phyloP scores from a whole-genome alignment of 2,113 vertebrate genomes.

The Grammomys dolichurus region DNA sequence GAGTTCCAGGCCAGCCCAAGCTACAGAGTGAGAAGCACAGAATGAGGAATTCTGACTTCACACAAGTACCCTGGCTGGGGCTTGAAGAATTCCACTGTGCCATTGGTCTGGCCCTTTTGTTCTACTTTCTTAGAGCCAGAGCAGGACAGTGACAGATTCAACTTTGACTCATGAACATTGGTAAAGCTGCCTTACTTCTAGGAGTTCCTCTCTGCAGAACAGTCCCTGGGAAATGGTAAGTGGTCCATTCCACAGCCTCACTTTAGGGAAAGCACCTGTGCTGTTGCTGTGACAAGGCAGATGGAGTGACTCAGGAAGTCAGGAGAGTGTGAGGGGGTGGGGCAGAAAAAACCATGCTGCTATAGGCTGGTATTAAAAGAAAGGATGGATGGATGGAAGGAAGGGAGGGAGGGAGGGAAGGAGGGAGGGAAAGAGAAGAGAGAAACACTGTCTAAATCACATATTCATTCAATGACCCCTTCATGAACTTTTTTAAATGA shows the following conservation, averaged over 20 bases:
- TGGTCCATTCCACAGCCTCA: slow-evolving; percentile 30
- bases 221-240: slow-evolving; percentile 57
- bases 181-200: slow-evolving; percentile 18
- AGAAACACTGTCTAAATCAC: not conserved
- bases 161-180: not conserved
- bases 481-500: slow-evolving; percentile 21
- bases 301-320: slow-evolving; percentile 79
- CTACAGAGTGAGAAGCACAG: not conserved
- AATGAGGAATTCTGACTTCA: not conserved
- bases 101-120: not conserved
- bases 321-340: slow-evolving; percentile 63
- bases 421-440: not conserved
- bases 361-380: slow-evolving; percentile 48
- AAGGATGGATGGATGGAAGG: not conserved
- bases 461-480: not conserved
- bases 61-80: not conserved
- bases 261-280: slow-evolving; percentile 46
- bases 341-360: slow-evolving; percentile 60
- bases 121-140: not conserved
- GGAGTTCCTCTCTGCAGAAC: slow-evolving; percentile 37
- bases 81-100: not conserved
- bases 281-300: slow-evolving; percentile 74
- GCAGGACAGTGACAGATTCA: not conserved
- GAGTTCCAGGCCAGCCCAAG: not conserved
- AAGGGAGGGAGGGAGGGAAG: too few relatives aligned